Conservation (phyloP, 1,140 invertebrate genomes). For the Drosophila ohnishii region DNA sequence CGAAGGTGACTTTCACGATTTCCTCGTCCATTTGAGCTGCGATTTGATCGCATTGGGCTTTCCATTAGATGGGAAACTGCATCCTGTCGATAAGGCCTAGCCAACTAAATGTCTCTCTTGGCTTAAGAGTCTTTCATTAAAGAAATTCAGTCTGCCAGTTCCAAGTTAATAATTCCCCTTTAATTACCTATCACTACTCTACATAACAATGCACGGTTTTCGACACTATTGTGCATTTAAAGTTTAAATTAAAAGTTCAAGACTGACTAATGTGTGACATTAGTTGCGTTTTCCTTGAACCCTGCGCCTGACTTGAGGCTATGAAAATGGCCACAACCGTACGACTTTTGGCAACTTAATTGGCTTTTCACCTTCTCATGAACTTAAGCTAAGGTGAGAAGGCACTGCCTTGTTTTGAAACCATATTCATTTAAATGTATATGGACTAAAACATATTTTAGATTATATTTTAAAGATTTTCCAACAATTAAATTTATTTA, state of each 20-base stretch:
- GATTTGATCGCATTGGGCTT: slow-evolving; percentile 19
- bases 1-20: slow-evolving; percentile 68
- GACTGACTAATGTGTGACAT: slow-evolving; percentile 5
- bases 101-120: slow-evolving; percentile 6
- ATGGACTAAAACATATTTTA: too few species aligned
- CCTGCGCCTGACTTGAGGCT: not conserved
- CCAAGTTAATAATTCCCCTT: not conserved
- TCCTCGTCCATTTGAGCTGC: slow-evolving; percentile 38
- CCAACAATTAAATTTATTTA: not conserved
- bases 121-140: slow-evolving; percentile 7
- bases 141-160: slow-evolving; percentile 4
- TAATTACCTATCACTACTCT: not conserved
- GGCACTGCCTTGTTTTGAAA: not conserved
- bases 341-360: not conserved
- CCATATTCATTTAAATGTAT: not conserved
- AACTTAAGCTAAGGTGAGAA: not conserved
- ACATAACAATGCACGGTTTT: not conserved
- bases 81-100: slow-evolving; percentile 36
- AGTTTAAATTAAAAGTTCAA: slow-evolving; percentile 7
- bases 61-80: slow-evolving; percentile 14
- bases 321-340: not conserved
- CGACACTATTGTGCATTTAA: not conserved
- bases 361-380: not conserved
- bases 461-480: not conserved
- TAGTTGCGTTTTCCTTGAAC: slow-evolving; percentile 2